Evolutionary conservation across 2,797 vertebrate genomes (phyloP).

Genomic region (Artibeus lituratus): DNA sequence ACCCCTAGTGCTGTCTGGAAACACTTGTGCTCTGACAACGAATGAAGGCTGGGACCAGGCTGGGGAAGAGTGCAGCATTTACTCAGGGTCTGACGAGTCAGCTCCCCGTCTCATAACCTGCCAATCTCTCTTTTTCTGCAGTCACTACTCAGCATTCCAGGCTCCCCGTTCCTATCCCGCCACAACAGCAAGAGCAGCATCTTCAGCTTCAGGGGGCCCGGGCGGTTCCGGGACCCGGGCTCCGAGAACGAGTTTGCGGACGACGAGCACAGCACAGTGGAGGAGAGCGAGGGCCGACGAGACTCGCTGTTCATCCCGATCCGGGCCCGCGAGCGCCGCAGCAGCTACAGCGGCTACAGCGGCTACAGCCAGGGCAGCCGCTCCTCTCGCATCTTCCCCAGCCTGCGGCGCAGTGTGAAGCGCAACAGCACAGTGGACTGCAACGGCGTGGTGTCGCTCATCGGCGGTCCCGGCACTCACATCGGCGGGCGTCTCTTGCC

Average conservation of each 20-base stretch:
- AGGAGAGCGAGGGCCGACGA: slow-evolving; percentile 96
- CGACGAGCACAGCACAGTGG: slow-evolving; percentile 98
- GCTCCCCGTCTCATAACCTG: accelerated
- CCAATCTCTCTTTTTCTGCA: slow-evolving; percentile 43
- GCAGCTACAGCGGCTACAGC: slow-evolving; percentile 99
- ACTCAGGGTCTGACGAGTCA: accelerated
- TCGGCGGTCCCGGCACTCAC: slow-evolving; percentile 90
- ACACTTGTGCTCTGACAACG: neutral
- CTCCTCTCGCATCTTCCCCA: slow-evolving; percentile 94
- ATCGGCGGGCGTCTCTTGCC: slow-evolving; percentile 97
- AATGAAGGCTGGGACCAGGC: neutral
- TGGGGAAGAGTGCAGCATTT: accelerated
- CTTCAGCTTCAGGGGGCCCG: slow-evolving; percentile 93
- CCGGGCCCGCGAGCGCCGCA: slow-evolving; percentile 89
- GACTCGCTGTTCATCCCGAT: slow-evolving; percentile 97
- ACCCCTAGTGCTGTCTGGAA: neutral
- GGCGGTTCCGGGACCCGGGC: slow-evolving; percentile 92
- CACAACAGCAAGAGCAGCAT: slow-evolving; percentile 99
- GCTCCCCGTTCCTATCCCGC: slow-evolving; percentile 97
- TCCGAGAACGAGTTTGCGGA: slow-evolving; percentile 99
- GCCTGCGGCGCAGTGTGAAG: slow-evolving; percentile 90
- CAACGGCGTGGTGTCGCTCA: slow-evolving; percentile 98
- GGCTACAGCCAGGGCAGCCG: slow-evolving; percentile 96
- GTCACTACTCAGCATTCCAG: slow-evolving; percentile 98
- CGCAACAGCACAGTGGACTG: slow-evolving; percentile 99